Base-by-base conservation (phyloP, 2,113 vertebrate species). In the Girardinichthys multiradiatus region DNA sequence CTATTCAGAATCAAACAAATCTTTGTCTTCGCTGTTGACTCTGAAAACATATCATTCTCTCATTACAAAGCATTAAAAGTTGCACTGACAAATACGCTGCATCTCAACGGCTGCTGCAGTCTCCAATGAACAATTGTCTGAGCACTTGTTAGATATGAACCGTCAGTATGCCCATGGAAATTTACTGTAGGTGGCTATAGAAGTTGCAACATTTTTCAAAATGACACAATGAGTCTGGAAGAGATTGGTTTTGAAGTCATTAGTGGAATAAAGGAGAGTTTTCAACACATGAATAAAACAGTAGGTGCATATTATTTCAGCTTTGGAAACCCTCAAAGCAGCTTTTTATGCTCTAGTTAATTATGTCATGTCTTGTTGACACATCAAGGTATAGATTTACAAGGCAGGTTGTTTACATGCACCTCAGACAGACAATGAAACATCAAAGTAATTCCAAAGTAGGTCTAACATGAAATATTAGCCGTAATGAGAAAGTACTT, bases 1-100 rank as follows among this genome's bases (percentile, higher is more conserved):
- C 74, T 61, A 37, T 81, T 68, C 63, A 66, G 61, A 87, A 73
- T 80, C 82, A 82, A 74, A 81, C 75, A 81, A 85, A 87, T 66
- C 45, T 39, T 71, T 77, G 45, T 77, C 75, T 80, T 81, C 28
- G 65, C 68, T 9, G 1, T 39, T 2, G n/a, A 75, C 68, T 77
- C 19, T 61, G 31, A 74, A 80, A 84, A 80, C 61, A 12, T 33
- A 66, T 73, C 51, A 66, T 77, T 81, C 80, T 45, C 79, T 86
- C 26, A 70, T 83, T 79, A 73, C 59, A 71, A 85, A 77, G 78
- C 79, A 76, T 74, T 63, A 69, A 68, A 69, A 4, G 4, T 76
- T 79, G 42, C 0, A 60, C 60, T 69, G 70, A 75, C 29, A 58
- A 74, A 81, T 39, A 57, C 8, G 12, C 51, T 72, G 64, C 60